Evolutionary conservation across 2,113 vertebrate genomes (phyloP).

Genomic region (Trematocara stigmaticum): DNA sequence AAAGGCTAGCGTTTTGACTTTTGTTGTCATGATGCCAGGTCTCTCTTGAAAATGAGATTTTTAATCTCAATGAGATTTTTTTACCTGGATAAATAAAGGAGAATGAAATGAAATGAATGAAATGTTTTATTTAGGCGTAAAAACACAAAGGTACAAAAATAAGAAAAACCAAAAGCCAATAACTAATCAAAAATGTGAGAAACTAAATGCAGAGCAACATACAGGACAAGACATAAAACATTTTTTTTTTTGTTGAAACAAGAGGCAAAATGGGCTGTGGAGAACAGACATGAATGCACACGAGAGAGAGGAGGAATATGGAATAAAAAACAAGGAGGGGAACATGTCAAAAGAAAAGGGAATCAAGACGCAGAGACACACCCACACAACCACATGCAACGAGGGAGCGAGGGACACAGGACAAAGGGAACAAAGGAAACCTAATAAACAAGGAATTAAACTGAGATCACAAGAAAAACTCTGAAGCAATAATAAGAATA

Average conservation of each 20-base stretch:
- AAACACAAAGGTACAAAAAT: not conserved
- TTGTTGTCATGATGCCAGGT: too few species aligned
- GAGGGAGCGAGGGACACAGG: not conserved
- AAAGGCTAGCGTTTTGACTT: too few species aligned
- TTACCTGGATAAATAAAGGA: too few species aligned
- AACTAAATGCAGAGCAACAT: not conserved
- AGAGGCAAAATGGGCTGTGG: not conserved
- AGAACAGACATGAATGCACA: not conserved
- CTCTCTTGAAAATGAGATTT: too few species aligned
- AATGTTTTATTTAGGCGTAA: rapidly evolving
- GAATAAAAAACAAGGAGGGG: not conserved
- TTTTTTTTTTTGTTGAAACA: not conserved
- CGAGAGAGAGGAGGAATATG: not conserved
- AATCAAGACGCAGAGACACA: not conserved
- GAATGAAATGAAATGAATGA: too few species aligned
- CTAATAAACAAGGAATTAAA: not conserved
- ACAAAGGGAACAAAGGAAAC: not conserved
- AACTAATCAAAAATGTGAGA: not conserved
- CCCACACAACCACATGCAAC: not conserved
- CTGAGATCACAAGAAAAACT: not conserved
- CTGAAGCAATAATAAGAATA: not conserved
- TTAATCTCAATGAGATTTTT: too few species aligned
- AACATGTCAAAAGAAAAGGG: not conserved
- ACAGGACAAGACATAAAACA: not conserved
- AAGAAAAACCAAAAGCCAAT: not conserved